Base-by-base conservation (phyloP, 35 echinoderm and acorn worm genomes). In the Antedon bifida region DNA sequence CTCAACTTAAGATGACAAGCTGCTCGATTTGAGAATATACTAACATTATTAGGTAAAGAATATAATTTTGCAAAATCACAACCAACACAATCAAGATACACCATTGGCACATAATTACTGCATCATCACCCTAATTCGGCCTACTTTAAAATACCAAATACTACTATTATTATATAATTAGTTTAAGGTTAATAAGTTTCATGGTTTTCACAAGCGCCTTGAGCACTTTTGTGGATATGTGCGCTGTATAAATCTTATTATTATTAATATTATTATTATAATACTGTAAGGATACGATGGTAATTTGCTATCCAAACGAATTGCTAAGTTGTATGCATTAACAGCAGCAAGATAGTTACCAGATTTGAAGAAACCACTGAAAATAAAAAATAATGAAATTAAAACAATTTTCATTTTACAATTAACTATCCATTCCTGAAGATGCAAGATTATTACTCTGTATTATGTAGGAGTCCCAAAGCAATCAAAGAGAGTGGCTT, bases 281-380 rank as follows among this genome's bases (percentile, higher is more conserved):
- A 42, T 4, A 7, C n/a, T n/a, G n/a, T 88, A 88, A 92, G 90
- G 90, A 92, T 92, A 92, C 90, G 90, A 56, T 26, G 88, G 88
- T 10, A 89, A 42, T 17, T 88, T 89, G 30, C 87, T 82, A 83
- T 90, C 89, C 26, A 99, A 74, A 45, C 90, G 87, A 30, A 90
- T 86, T 35, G 95, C 95, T 75, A 89, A 74, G 87, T 92, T 99
- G 39, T 99, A 99, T 0, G 95, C 95, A 81, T 99, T 99, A n/a
- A 99, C 75, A 28, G 95, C 95, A 55, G 95, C 91, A 5, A 92
- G 85, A 76, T 83, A 88, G 51, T 99, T 99, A 14, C 90, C 90
- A 23, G 74, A 77, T 82, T 90, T 92, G 76, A 88, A 99, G 76
- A 99, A 99, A 34, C 83, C 80, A 82, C 90, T 92, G 83, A 33